Percentiles rank a stretch among this genome's conserved stretches.
Conservation (phyloP, 1,140 invertebrate genomes). For the Bombus picipes region DNA sequence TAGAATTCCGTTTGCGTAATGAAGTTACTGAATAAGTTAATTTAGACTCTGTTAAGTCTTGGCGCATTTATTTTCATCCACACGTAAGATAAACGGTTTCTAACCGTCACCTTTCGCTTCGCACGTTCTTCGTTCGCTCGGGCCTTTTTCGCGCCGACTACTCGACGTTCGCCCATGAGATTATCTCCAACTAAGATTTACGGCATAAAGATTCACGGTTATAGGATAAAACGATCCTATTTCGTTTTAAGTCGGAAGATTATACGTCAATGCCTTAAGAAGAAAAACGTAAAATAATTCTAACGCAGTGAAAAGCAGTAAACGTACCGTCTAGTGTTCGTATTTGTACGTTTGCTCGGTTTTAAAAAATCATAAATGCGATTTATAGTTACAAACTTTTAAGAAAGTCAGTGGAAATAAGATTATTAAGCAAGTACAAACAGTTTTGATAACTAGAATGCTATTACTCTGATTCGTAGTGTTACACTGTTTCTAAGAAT, state of each 20-base stretch:
- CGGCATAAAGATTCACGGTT: constrained; percentile 43
- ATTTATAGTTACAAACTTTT: too few species aligned
- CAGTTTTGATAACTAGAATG: too few species aligned
- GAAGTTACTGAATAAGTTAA: neutral
- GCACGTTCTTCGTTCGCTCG: constrained; percentile 1
- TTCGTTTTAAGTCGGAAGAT: constrained; percentile 42
- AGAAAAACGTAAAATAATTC: neutral
- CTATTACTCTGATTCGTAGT: too few species aligned
- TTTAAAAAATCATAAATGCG: too few species aligned
- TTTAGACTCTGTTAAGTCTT: constrained; percentile 18
- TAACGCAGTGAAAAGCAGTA: neutral
- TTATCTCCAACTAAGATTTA: constrained; percentile 72
- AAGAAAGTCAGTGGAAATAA: too few species aligned
- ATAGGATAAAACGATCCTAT: constrained; percentile 62
- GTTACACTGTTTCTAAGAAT: too few species aligned
- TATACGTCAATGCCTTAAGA: neutral
- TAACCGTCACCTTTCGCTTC: constrained; percentile 28
- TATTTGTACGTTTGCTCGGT: too few species aligned
- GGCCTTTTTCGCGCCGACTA: constrained; percentile 10
- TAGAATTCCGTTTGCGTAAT: neutral
- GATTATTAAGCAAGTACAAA: too few species aligned
- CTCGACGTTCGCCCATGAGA: constrained; percentile 60
- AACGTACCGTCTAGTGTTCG: neutral
- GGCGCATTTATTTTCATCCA: constrained; percentile 36
- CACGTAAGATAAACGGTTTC: constrained; percentile 47